These are phyloP conservation scores for Drosophila emarginata DNA, from an alignment of 2,888 invertebrate species.

Conservation along the genomic window DNA sequence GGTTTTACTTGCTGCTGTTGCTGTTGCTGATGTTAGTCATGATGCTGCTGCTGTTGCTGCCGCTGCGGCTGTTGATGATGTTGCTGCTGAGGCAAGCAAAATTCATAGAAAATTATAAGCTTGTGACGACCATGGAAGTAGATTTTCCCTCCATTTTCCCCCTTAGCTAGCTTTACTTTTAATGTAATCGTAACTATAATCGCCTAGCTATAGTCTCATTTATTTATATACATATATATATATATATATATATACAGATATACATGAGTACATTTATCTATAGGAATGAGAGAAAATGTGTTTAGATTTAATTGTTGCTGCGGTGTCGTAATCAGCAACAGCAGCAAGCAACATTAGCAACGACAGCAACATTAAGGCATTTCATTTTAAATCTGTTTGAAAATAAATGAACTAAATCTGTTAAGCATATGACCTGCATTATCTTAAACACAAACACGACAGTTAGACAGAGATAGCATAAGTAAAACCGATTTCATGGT, in stretches of 20 bases:
- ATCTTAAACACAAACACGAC: constrained; percentile 2
- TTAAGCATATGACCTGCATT: constrained; percentile 44
- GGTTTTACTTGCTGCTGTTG: constrained; percentile 20
- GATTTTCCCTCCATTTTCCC: constrained; percentile 32
- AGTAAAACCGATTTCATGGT: background rate
- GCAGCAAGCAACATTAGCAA: constrained; percentile 16
- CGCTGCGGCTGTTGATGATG: background rate
- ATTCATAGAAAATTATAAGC: constrained; percentile 65
- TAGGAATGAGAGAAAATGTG: constrained; percentile 34
- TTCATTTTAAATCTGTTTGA: constrained; percentile 38
- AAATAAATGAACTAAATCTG: constrained; percentile 20
- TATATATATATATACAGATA: constrained; percentile 11
- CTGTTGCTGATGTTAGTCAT: constrained; percentile 12
- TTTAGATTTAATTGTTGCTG: constrained; percentile 64
- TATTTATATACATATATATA: background rate
- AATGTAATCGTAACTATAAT: constrained; percentile 59
- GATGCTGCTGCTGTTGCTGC: constrained; percentile 25
- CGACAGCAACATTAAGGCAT: constrained; percentile 37
- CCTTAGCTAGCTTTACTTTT: constrained; percentile 67
- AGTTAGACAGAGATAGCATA: background rate
- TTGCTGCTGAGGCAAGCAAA: constrained; percentile 67
- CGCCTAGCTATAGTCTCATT: constrained; percentile 26
- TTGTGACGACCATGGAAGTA: constrained; percentile 23
- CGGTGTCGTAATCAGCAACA: constrained; percentile 25
- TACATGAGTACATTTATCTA: background rate